Conservation (phyloP, 2,888 invertebrate genomes). For the Drosophila trichaetosa region DNA sequence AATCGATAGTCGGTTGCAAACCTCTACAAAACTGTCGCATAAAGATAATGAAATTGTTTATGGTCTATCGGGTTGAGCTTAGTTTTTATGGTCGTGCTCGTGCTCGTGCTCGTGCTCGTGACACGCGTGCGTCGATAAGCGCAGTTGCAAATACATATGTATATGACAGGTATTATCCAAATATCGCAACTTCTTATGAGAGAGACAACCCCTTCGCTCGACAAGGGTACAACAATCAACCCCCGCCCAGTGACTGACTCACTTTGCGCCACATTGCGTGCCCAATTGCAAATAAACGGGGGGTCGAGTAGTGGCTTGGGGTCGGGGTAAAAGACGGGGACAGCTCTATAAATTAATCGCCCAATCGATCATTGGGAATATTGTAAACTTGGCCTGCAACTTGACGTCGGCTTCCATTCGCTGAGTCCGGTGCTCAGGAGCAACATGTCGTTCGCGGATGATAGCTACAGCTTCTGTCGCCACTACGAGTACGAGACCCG, state of each 20-base stretch:
- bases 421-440: slow-evolving; percentile 15
- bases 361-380: slow-evolving; percentile 57
- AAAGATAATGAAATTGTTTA: not conserved
- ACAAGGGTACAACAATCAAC: slow-evolving; percentile 3
- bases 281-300: slow-evolving; percentile 32
- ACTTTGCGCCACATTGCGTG: slow-evolving; percentile 48
- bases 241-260: not conserved
- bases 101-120: not conserved
- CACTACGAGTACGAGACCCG: slow-evolving; percentile 62
- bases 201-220: not conserved
- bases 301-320: not conserved
- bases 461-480: slow-evolving; percentile 78
- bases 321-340: not conserved
- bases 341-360: slow-evolving; percentile 45
- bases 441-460: slow-evolving; percentile 82
- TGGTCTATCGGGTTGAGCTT: not conserved
- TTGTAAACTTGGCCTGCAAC: slow-evolving; percentile 11
- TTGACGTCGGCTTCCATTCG: slow-evolving; percentile 21
- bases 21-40: not conserved
- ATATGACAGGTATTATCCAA: not conserved
- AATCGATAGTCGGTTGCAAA: not conserved
- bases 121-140: not conserved
- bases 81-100: not conserved
- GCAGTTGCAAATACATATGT: not conserved
- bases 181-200: not conserved